Evolutionary conservation across 53 echinoderm and acorn worm genomes (phyloP).

Genomic region (Hippasteria phrygiana): DNA sequence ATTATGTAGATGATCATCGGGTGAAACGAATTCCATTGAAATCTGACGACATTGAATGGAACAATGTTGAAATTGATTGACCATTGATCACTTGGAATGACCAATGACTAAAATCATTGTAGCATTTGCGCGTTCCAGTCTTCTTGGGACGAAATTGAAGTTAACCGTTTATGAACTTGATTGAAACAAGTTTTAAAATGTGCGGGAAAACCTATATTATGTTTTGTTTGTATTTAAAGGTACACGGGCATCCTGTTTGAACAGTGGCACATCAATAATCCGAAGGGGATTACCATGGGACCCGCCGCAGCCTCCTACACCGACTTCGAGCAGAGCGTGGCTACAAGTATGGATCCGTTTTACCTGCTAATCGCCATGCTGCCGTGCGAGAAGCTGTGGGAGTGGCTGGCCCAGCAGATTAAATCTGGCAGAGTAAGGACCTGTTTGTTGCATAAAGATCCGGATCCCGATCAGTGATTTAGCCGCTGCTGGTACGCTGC

Average conservation of each 20-base stretch:
- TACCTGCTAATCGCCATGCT: conserved; percentile 38
- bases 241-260: not conserved
- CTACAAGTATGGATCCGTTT: not conserved
- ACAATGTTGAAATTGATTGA: too few relatives aligned
- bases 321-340: not conserved
- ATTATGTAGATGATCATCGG: too few relatives aligned
- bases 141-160: too few relatives aligned
- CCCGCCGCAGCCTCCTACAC: conserved; percentile 10
- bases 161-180: too few relatives aligned
- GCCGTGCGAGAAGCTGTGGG: conserved; percentile 24
- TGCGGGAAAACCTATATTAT: not conserved
- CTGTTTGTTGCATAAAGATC: not conserved
- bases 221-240: not conserved
- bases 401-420: conserved; percentile 21
- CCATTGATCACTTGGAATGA: too few relatives aligned
- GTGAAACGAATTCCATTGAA: too few relatives aligned
- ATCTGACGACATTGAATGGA: too few relatives aligned
- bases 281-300: conserved; percentile 22
- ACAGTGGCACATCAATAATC: conserved; percentile 3
- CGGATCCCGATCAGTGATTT: too few relatives aligned
- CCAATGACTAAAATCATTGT: too few relatives aligned
- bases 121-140: too few relatives aligned
- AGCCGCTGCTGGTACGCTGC: too few relatives aligned
- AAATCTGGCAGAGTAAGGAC: not conserved
- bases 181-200: too few relatives aligned